Evolutionary conservation across 2,888 invertebrate species (phyloP).

Genomic region (Stenolophus ochropezus): DNA sequence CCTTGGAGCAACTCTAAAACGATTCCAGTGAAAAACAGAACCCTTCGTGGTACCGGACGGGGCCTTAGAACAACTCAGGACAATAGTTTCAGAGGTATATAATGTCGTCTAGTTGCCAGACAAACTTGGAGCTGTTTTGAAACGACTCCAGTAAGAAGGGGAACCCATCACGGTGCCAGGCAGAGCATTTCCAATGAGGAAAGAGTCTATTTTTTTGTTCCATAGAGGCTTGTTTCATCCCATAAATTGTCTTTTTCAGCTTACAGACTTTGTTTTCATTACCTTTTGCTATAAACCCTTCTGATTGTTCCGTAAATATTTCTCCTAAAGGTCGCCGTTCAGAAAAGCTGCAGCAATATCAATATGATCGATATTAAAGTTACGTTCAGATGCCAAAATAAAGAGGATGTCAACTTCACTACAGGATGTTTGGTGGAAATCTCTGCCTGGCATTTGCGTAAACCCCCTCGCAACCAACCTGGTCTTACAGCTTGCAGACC

Average conservation of each 20-base stretch:
- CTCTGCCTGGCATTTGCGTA: slow-evolving; percentile 32
- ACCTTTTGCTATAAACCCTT: not conserved
- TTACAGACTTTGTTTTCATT: not conserved
- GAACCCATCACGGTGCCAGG: no score
- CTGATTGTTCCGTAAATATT: not conserved
- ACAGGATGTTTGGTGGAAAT: slow-evolving; percentile 39
- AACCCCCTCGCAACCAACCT: slow-evolving; percentile 56
- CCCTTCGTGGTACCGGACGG: no score
- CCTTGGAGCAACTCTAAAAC: no score
- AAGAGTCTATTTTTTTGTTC: not conserved
- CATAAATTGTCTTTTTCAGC: slow-evolving; percentile 16
- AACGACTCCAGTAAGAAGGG: no score
- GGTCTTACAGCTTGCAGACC: slow-evolving; percentile 61
- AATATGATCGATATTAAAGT: not conserved
- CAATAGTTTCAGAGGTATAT: no score
- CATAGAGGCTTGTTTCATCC: not conserved
- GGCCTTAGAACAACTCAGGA: no score
- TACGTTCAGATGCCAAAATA: not conserved
- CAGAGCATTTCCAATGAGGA: not conserved
- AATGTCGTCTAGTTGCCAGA: no score
- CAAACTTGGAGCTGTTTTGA: no score
- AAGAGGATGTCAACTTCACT: not conserved
- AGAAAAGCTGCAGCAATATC: slow-evolving; percentile 8
- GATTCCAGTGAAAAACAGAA: no score
- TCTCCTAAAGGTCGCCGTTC: not conserved